These are phyloP conservation scores for Zaprionus bogoriensis DNA, from an alignment of 2,888 invertebrate genomes.

Conservation along the genomic window DNA sequence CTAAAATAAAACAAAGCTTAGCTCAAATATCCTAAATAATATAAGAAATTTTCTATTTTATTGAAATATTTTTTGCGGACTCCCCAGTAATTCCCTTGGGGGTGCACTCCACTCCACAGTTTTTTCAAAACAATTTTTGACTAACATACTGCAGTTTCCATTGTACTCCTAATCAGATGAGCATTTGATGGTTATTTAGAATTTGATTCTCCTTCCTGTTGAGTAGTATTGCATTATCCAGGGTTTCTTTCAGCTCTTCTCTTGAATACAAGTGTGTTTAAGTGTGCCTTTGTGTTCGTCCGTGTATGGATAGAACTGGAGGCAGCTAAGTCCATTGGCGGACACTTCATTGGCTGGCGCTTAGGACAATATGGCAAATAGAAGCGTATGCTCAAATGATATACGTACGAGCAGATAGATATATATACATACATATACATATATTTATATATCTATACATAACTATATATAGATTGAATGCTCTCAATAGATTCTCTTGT, in stretches of 20 bases:
- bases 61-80: too few species aligned
- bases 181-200: not conserved
- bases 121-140: too few species aligned
- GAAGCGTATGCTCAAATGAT: slow-evolving; percentile 39
- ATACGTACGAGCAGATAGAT: slow-evolving; percentile 12
- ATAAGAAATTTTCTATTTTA: too few species aligned
- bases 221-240: not conserved
- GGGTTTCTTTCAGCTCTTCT: not conserved
- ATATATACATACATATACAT: not conserved
- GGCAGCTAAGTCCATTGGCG: slow-evolving; percentile 53
- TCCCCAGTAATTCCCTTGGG: too few species aligned
- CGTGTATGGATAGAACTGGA: not conserved
- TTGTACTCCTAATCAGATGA: not conserved
- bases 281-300: not conserved
- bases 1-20: too few species aligned
- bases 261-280: not conserved
- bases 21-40: too few species aligned
- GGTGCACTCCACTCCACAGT: too few species aligned
- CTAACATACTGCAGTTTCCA: not conserved
- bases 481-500: slow-evolving; percentile 7
- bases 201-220: not conserved
- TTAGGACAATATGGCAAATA: slow-evolving; percentile 50
- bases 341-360: slow-evolving; percentile 60
- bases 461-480: slow-evolving; percentile 25
- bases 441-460: not conserved